A percentile compares a stretch with the other conserved stretches of the same genome.
Conservation (phyloP, 2,797 vertebrate species). For the Channallabes apus region DNA sequence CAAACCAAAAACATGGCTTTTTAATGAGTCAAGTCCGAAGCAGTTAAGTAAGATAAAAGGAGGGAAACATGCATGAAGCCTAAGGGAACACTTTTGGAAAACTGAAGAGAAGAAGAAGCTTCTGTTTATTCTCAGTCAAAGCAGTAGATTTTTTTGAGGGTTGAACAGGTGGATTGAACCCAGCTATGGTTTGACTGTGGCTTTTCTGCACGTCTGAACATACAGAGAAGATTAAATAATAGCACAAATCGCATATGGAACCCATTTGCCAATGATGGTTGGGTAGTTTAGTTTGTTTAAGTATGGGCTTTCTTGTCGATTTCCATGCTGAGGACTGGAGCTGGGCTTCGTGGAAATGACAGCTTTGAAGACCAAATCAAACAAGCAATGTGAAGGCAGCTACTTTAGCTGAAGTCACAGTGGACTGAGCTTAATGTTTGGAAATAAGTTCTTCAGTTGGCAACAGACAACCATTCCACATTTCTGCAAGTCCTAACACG, state of each 20-base stretch:
- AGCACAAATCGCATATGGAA: conserved; percentile 51
- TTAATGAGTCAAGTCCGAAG: not conserved
- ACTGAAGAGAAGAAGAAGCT: conserved; percentile 3
- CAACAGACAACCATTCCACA: conserved; percentile 32
- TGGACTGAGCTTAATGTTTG: conserved; percentile 33
- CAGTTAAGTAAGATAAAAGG: not conserved
- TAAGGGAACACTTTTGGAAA: not conserved
- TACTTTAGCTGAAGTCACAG: conserved; percentile 21
- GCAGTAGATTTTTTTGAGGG: conserved; percentile 5
- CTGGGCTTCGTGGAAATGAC: conserved; percentile 42
- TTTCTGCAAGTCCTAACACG: conserved; percentile 41
- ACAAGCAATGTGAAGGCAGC: conserved; percentile 38
- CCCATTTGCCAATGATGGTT: conserved; percentile 46
- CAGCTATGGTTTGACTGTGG: conserved; percentile 27
- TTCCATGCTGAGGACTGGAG: conserved; percentile 17
- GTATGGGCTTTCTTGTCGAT: conserved; percentile 38
- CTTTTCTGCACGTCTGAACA: conserved; percentile 39
- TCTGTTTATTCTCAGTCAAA: not conserved
- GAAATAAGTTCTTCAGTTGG: conserved; percentile 38
- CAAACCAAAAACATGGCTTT: not conserved
- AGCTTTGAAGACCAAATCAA: conserved; percentile 45
- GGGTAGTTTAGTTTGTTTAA: conserved; percentile 41
- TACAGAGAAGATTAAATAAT: conserved; percentile 50
- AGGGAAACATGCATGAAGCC: not conserved
- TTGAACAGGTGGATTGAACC: conserved; percentile 34